Conservation (phyloP, 2,113 vertebrate species). For the Pteropus alecto region DNA sequence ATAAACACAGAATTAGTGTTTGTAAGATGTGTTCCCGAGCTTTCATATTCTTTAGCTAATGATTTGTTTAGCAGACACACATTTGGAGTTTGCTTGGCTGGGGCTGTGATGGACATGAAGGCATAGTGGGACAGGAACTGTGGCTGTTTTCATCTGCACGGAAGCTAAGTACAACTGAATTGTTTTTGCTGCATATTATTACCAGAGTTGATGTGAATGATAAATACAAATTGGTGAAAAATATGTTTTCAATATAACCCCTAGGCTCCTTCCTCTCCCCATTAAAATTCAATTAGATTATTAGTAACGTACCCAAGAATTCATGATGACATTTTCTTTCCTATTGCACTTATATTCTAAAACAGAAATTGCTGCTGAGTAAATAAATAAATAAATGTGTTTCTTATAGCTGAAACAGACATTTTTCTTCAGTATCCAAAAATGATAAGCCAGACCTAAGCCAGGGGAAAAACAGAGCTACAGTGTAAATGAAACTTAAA, state of each 20-base stretch:
- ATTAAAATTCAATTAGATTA: constrained; percentile 51
- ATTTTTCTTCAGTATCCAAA: constrained; percentile 23
- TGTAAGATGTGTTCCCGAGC: neutral
- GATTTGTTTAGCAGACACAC: neutral
- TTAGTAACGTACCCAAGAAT: neutral
- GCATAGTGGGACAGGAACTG: neutral
- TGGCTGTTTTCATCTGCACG: neutral
- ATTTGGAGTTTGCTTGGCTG: neutral
- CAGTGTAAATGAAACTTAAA: neutral
- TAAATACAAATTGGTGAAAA: constrained; percentile 10
- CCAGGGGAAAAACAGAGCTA: neutral
- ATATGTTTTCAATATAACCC: constrained; percentile 19
- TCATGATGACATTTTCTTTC: neutral
- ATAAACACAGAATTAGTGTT: neutral
- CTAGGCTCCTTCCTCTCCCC: neutral
- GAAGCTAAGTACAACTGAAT: neutral
- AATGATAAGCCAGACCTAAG: neutral
- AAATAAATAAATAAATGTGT: neutral
- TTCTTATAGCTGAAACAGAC: constrained; percentile 10
- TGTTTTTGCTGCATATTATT: neutral
- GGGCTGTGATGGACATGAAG: neutral
- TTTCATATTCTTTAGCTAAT: neutral
- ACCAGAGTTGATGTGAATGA: neutral
- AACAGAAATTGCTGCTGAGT: neutral
- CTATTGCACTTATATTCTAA: constrained; percentile 1